Evolutionary conservation across 1,140 invertebrate species (phyloP).

Genomic region (Papilio machaon): DNA sequence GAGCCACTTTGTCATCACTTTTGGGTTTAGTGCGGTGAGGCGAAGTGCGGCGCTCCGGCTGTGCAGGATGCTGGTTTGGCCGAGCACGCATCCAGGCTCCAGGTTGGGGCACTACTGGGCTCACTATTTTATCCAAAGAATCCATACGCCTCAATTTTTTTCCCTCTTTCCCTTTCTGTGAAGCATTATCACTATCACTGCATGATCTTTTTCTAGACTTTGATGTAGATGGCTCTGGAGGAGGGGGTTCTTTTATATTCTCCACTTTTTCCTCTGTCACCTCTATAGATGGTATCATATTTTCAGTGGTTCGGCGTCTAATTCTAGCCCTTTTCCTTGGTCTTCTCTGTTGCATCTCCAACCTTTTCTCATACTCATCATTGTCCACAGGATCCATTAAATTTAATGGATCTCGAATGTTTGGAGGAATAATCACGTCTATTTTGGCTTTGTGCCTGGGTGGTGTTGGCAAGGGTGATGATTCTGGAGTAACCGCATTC

Average conservation of each 20-base stretch:
- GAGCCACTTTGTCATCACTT: constrained; percentile 66
- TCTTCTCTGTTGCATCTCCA: constrained; percentile 85
- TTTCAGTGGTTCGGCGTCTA: constrained; percentile 83
- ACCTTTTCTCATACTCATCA: constrained; percentile 89
- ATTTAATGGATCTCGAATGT: constrained; percentile 95
- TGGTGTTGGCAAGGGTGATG: constrained; percentile 94
- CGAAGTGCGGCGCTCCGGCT: constrained; percentile 64
- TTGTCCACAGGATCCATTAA: constrained; percentile 91
- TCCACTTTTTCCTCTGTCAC: constrained; percentile 56
- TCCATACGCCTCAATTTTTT: constrained; percentile 86
- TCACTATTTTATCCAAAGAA: constrained; percentile 94
- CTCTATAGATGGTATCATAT: constrained; percentile 63
- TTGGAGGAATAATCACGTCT: constrained; percentile 95
- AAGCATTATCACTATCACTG: constrained; percentile 78
- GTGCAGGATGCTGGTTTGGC: constrained; percentile 59
- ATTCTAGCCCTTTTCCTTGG: constrained; percentile 83
- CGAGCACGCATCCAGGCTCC: constrained; percentile 87
- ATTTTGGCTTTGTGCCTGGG: constrained; percentile 91
- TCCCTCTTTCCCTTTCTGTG: constrained; percentile 76
- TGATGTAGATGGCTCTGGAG: constrained; percentile 71
- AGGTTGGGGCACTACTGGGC: constrained; percentile 94
- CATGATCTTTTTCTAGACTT: constrained; percentile 74
- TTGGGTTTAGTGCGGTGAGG: constrained; percentile 67
- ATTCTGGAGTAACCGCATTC: constrained; percentile 94
- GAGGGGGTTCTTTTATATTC: constrained; percentile 66